Evolutionary conservation across 2,113 vertebrate species (phyloP).

Genomic region (Ptyas mucosa): DNA sequence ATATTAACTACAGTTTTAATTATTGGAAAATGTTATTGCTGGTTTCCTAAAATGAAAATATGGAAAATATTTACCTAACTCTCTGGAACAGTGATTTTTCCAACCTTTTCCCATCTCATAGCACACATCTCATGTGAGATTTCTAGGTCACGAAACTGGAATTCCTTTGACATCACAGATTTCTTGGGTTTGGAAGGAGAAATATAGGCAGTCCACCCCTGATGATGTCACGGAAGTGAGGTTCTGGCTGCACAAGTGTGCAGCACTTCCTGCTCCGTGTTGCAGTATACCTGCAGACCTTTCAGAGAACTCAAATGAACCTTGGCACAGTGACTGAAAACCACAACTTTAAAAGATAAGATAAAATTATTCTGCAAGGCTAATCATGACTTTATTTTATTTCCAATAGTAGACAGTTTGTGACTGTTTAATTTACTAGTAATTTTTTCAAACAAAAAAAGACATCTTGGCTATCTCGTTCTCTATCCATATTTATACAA

Average conservation of each 20-base stretch:
- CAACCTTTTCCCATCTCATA: background rate
- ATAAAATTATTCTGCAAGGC: background rate
- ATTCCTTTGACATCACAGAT: background rate
- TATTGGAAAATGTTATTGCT: background rate
- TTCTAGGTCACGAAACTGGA: background rate
- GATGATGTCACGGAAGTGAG: background rate
- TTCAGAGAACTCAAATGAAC: background rate
- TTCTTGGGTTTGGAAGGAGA: background rate
- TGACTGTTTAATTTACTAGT: background rate
- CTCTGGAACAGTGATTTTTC: background rate
- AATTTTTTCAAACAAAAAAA: background rate
- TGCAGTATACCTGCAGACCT: background rate
- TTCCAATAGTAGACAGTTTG: background rate
- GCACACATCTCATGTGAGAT: background rate
- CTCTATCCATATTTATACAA: background rate
- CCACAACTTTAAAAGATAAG: background rate
- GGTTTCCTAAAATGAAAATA: background rate
- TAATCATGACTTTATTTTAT: background rate
- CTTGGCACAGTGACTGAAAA: background rate
- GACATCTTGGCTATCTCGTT: background rate
- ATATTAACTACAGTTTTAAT: background rate
- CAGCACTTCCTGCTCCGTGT: background rate
- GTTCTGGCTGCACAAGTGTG: background rate
- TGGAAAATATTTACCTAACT: background rate
- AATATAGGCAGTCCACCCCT: background rate